phyloP scores from a whole-genome alignment of 2,113 vertebrate species.

The Casuarius casuarius region DNA sequence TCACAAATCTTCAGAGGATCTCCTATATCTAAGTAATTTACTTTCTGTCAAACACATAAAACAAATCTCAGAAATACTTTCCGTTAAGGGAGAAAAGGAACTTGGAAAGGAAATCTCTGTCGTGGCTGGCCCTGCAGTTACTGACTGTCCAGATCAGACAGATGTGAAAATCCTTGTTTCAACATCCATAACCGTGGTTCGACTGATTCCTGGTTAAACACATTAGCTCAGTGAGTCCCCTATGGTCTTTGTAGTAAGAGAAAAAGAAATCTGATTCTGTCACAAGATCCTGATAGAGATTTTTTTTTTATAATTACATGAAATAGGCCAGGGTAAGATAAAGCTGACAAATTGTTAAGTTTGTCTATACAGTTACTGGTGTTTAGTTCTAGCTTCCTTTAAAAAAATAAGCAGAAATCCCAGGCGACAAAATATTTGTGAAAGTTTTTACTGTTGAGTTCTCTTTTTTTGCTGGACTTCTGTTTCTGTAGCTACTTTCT shows the following conservation, averaged over 20 bases:
- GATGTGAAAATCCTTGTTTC: constrained; percentile 79
- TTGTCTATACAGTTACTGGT: background rate
- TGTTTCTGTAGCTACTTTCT: background rate
- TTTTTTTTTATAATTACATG: background rate
- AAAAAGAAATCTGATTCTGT: constrained; percentile 75
- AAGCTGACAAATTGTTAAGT: background rate
- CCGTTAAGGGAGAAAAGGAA: constrained; percentile 56
- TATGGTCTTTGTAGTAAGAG: constrained; percentile 68
- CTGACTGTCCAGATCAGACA: constrained; percentile 74
- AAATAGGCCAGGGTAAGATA: background rate
- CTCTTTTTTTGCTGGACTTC: no score
- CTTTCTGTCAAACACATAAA: constrained; percentile 74
- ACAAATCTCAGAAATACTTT: constrained; percentile 73
- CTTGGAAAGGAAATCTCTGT: constrained; percentile 61
- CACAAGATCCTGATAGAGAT: background rate
- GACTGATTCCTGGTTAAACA: background rate
- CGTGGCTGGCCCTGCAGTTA: constrained; percentile 62
- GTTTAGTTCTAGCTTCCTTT: background rate
- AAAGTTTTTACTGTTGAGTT: background rate
- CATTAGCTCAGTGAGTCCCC: constrained; percentile 63
- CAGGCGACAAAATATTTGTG: background rate
- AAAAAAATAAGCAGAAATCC: background rate
- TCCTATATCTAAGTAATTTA: constrained; percentile 72
- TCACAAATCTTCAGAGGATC: constrained; percentile 73
- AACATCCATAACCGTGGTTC: constrained; percentile 76